Evolutionary conservation across 2,113 vertebrate species (phyloP).

Genomic region (Platichthys flesus): DNA sequence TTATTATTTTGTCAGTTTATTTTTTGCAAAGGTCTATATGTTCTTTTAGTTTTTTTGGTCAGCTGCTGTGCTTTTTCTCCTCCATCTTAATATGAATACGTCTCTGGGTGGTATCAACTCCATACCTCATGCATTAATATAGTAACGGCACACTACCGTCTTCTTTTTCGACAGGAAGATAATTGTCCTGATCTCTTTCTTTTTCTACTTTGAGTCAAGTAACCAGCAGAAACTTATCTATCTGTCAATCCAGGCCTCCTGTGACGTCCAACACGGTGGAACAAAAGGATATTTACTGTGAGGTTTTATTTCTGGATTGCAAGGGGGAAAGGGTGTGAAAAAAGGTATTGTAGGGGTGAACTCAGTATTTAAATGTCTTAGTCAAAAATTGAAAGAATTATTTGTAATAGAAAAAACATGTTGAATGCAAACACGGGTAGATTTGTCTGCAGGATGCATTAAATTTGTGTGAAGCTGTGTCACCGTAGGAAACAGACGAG

Average conservation of each 20-base stretch:
- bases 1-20: slow-evolving; percentile 22
- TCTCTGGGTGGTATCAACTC: slow-evolving; percentile 69
- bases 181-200: slow-evolving; percentile 26
- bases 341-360: slow-evolving; percentile 61
- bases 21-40: slow-evolving; percentile 7
- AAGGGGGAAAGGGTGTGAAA: slow-evolving; percentile 42
- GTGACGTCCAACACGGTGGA: slow-evolving; percentile 44
- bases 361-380: slow-evolving; percentile 83
- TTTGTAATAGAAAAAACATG: slow-evolving; percentile 74
- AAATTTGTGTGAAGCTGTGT: slow-evolving; percentile 72
- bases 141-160: slow-evolving; percentile 50
- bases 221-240: slow-evolving; percentile 76
- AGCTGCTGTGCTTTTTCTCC: slow-evolving; percentile 52
- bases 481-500: slow-evolving; percentile 59
- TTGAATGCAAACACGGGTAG: slow-evolving; percentile 70
- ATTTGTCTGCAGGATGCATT: slow-evolving; percentile 57
- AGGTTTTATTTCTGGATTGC: slow-evolving; percentile 55
- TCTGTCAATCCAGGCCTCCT: slow-evolving; percentile 75
- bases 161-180: slow-evolving; percentile 56
- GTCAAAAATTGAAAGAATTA: slow-evolving; percentile 77
- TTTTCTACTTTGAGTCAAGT: slow-evolving; percentile 28
- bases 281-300: slow-evolving; percentile 57
- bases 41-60: slow-evolving; percentile 13
- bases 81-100: slow-evolving; percentile 47
- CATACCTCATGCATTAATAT: slow-evolving; percentile 71